These are phyloP conservation scores for Aproaerema taeniolella DNA, from an alignment of 2,888 invertebrate genomes.

Conservation along the genomic window DNA sequence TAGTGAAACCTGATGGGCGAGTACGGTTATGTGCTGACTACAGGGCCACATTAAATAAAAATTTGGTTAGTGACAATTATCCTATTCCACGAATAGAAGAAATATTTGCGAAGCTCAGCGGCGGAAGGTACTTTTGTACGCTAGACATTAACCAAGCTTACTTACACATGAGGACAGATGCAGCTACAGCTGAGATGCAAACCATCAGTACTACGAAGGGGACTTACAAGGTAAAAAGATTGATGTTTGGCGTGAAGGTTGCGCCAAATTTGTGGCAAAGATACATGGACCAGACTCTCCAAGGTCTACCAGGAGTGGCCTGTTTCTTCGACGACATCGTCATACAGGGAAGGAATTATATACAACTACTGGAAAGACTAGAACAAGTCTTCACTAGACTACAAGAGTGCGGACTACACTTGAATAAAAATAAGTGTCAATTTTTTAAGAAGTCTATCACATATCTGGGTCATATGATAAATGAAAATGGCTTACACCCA, in stretches of 20 bases:
- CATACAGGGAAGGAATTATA: background rate
- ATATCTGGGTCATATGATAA: background rate
- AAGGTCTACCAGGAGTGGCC: background rate
- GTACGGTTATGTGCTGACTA: background rate
- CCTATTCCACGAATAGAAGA: background rate
- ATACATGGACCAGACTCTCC: background rate
- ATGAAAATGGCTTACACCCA: constrained; percentile 1
- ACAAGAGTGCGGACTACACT: background rate
- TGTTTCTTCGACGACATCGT: background rate
- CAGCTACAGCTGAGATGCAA: background rate
- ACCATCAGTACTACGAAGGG: background rate
- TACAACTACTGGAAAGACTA: background rate
- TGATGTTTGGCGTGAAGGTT: background rate
- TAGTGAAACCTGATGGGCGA: background rate
- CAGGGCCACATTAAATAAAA: background rate
- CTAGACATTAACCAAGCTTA: background rate
- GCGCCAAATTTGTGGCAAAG: background rate
- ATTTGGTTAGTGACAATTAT: background rate
- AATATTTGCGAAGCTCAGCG: background rate
- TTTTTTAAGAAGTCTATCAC: background rate
- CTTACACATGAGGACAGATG: background rate
- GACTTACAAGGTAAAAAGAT: background rate
- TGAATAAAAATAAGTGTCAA: background rate
- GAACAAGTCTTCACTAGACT: background rate
- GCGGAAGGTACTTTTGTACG: background rate